Conservation (phyloP, 2,113 vertebrate species). For the Craseonycteris thonglongyai region DNA sequence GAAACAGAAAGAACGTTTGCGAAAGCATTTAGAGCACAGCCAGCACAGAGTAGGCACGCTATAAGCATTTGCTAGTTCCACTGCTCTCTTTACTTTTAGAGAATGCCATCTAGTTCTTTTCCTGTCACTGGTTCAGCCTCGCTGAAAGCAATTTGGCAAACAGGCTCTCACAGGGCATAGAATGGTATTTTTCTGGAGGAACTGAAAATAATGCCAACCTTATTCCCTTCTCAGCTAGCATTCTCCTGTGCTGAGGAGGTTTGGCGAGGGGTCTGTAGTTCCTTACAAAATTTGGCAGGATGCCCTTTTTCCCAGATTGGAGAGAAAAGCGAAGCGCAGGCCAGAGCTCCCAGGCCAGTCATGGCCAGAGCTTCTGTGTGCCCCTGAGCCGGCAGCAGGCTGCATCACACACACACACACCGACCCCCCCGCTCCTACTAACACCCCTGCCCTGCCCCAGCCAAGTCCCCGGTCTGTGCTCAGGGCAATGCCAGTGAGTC, state of each 20-base stretch:
- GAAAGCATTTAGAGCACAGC: background rate
- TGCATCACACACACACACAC: background rate
- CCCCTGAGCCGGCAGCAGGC: background rate
- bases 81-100: background rate
- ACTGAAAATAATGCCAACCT: constrained; percentile 33
- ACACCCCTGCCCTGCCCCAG: accelerated
- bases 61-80: background rate
- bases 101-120: constrained; percentile 9
- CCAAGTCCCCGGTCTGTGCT: background rate
- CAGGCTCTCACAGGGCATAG: constrained; percentile 1
- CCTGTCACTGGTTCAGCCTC: constrained; percentile 20
- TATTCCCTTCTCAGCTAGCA: constrained; percentile 12
- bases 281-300: background rate
- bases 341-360: background rate
- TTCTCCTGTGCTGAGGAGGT: background rate
- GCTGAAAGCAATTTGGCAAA: constrained; percentile 45
- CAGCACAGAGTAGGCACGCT: background rate
- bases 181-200: constrained; percentile 23
- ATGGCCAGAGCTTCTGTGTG: background rate
- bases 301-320: background rate
- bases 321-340: background rate
- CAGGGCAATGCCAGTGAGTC: background rate
- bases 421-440: background rate
- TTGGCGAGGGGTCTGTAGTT: background rate
- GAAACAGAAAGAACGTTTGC: background rate